phyloP scores from a whole-genome alignment of 2,888 invertebrate genomes.

The Oegoconia quadripuncta region DNA sequence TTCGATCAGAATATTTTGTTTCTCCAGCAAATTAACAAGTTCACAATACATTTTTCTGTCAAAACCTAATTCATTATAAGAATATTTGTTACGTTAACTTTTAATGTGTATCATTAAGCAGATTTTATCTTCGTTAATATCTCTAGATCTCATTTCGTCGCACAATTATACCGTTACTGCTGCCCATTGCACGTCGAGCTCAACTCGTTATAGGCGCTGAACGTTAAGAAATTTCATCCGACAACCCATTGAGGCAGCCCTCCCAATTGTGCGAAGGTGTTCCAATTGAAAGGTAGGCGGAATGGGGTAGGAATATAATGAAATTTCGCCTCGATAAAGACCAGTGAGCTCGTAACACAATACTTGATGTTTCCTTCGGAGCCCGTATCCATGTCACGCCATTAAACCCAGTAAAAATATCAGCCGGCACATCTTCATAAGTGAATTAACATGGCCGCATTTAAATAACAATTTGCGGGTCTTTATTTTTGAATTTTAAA shows the following conservation, averaged over 20 bases:
- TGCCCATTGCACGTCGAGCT: constrained; percentile 70
- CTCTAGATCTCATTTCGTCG: constrained; percentile 67
- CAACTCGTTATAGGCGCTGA: constrained; percentile 72
- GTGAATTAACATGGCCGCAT: constrained; percentile 53
- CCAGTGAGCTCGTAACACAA: constrained; percentile 74
- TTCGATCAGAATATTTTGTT: neutral
- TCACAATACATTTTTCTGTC: constrained; percentile 22
- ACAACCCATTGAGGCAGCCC: constrained; percentile 75
- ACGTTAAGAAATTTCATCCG: constrained; percentile 78
- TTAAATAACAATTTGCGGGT: constrained; percentile 21
- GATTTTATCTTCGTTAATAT: constrained; percentile 70
- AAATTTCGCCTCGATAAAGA: constrained; percentile 76
- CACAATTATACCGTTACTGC: constrained; percentile 73
- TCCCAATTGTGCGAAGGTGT: constrained; percentile 77
- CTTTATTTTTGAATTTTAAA: neutral
- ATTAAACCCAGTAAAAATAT: constrained; percentile 74
- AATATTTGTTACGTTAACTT: constrained; percentile 48
- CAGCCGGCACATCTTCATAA: constrained; percentile 67
- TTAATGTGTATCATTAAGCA: constrained; percentile 59
- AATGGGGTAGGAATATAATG: constrained; percentile 74
- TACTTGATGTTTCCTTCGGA: constrained; percentile 74
- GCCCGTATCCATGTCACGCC: constrained; percentile 74
- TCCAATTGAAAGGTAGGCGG: constrained; percentile 73
- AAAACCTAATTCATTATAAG: constrained; percentile 27
- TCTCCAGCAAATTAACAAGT: constrained; percentile 7